phyloP scores from a whole-genome alignment of 2,888 invertebrate genomes.

The Schizaphis graminum region DNA sequence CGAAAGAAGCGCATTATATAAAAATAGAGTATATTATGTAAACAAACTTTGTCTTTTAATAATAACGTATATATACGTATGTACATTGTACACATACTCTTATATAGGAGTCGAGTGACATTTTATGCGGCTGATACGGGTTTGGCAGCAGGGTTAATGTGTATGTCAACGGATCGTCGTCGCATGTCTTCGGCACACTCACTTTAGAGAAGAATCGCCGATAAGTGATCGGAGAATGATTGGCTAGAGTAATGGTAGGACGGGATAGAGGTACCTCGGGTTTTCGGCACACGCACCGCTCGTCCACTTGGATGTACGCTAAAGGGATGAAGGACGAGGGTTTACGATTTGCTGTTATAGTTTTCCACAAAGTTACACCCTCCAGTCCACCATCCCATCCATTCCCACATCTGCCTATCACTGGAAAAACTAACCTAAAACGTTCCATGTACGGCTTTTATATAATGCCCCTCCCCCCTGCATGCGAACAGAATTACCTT shows the following conservation, averaged over 20 bases:
- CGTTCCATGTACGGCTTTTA: neutral
- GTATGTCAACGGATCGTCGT: neutral
- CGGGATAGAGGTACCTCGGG: neutral
- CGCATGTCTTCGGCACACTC: neutral
- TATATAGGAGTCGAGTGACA: neutral
- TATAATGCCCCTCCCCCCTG: too few species aligned
- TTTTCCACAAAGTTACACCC: neutral
- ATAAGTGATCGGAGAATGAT: neutral
- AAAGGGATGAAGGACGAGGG: neutral
- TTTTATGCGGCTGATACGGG: neutral
- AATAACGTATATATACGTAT: neutral
- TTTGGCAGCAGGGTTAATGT: conserved; percentile 2
- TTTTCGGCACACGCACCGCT: neutral
- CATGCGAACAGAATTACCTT: neutral
- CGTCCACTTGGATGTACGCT: neutral
- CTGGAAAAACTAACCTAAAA: neutral
- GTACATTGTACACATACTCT: neutral
- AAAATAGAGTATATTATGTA: neutral
- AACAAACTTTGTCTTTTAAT: neutral
- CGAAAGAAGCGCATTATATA: neutral
- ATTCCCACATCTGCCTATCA: neutral
- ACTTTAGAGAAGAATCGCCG: neutral
- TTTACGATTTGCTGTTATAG: neutral
- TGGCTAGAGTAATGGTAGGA: neutral
- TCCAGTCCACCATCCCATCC: too few species aligned